Percentiles rank a stretch among this genome's conserved stretches.
phyloP scores from a whole-genome alignment of 2,797 vertebrate genomes.

The Tympanoctomys barrerae region DNA sequence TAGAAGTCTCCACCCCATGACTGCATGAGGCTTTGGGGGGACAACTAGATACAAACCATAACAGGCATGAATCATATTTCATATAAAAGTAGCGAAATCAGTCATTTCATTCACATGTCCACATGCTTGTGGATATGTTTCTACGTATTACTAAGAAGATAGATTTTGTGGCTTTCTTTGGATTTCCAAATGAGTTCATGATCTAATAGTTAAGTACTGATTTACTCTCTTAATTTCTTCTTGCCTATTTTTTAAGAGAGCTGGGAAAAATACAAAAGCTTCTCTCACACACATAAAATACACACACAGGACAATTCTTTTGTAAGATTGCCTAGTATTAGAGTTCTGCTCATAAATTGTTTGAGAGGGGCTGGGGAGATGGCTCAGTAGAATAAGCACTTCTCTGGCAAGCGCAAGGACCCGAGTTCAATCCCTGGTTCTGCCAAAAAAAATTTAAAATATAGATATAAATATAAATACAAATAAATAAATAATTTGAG shows the following conservation, averaged over 20 bases:
- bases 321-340: not conserved
- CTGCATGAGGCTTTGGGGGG: too few relatives aligned
- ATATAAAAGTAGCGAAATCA: not conserved
- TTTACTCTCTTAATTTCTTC: not conserved
- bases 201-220: not conserved
- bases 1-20: too few relatives aligned
- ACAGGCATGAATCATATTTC: not conserved
- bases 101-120: not conserved
- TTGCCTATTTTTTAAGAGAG: constrained; percentile 53
- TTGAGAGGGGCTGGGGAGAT: not conserved
- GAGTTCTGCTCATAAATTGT: not conserved
- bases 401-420: too few relatives aligned
- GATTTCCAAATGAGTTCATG: not conserved
- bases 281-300: constrained; percentile 14
- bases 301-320: not conserved
- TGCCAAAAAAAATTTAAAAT: too few relatives aligned
- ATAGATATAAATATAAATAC: too few relatives aligned
- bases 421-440: too few relatives aligned
- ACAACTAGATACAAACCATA: too few relatives aligned
- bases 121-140: not conserved
- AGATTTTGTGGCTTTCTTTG: not conserved
- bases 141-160: not conserved
- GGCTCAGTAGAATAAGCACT: too few relatives aligned
- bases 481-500: too few relatives aligned
- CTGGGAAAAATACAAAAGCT: not conserved